Percentiles rank a stretch among this genome's conserved stretches.
Evolutionary conservation across 2,888 invertebrate species (phyloP).

Genomic region (Stramonita haemastoma): DNA sequence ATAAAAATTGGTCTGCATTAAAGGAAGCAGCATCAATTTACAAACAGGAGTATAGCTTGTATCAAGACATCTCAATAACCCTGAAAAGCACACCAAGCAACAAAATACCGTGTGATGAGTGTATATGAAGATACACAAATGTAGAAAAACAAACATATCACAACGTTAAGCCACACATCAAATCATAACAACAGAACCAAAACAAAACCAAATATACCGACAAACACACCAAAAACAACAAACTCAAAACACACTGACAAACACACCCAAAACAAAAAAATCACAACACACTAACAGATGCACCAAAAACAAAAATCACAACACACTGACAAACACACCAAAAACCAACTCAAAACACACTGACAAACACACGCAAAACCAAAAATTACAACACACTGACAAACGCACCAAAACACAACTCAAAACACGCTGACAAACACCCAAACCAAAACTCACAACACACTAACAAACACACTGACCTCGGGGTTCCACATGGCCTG

Average conservation of each 20-base stretch:
- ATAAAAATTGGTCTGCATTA: no score
- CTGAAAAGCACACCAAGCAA: background rate
- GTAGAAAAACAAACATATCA: no score
- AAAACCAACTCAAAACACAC: background rate
- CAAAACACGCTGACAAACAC: background rate
- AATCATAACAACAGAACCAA: background rate
- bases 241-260: background rate
- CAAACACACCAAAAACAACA: background rate
- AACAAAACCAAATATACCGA: background rate
- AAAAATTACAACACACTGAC: background rate
- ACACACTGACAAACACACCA: background rate
- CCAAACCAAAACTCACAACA: background rate
- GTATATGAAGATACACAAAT: background rate
- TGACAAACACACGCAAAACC: background rate
- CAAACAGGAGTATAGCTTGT: no score
- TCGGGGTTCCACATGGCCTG: constrained; percentile 87
- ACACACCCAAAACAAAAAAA: background rate
- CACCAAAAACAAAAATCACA: background rate
- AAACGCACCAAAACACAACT: background rate
- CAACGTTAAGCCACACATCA: no score
- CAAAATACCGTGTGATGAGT: no score
- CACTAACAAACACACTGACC: constrained; percentile 65
- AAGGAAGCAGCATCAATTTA: no score
- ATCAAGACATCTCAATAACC: background rate
- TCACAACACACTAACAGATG: background rate